Percentiles rank a stretch among this genome's conserved stretches.
Conservation (phyloP, 2,113 vertebrate genomes). For the Salvelinus fontinalis region DNA sequence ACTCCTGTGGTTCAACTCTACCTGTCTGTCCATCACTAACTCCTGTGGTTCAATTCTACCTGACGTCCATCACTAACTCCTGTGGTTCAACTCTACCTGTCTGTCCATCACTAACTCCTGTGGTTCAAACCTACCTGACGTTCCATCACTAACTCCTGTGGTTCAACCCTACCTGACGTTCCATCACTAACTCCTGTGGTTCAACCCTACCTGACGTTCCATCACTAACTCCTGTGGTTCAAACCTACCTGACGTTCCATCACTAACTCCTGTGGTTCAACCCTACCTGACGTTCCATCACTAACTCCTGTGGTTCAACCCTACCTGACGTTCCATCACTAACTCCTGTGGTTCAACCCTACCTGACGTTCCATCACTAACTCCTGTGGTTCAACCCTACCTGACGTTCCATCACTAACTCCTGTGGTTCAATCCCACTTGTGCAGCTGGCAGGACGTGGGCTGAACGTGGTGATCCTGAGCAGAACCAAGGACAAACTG, state of each 20-base stretch:
- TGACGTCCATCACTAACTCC: background rate
- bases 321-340: background rate
- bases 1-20: background rate
- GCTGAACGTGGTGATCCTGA: constrained; percentile 85
- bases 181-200: background rate
- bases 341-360: too few species aligned
- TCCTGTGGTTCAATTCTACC: background rate
- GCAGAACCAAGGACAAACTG: constrained; percentile 79
- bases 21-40: background rate
- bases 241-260: too few species aligned
- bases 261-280: too few species aligned
- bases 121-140: background rate
- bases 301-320: too few species aligned
- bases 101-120: background rate
- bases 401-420: too few species aligned
- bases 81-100: background rate
- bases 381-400: too few species aligned
- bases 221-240: background rate
- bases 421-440: too few species aligned
- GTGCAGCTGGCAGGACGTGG: constrained; percentile 78
- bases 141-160: background rate
- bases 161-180: background rate
- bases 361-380: too few species aligned
- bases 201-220: background rate
- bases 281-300: too few species aligned